Conservation (phyloP, 1,140 invertebrate species). For the Aplysia californica region DNA sequence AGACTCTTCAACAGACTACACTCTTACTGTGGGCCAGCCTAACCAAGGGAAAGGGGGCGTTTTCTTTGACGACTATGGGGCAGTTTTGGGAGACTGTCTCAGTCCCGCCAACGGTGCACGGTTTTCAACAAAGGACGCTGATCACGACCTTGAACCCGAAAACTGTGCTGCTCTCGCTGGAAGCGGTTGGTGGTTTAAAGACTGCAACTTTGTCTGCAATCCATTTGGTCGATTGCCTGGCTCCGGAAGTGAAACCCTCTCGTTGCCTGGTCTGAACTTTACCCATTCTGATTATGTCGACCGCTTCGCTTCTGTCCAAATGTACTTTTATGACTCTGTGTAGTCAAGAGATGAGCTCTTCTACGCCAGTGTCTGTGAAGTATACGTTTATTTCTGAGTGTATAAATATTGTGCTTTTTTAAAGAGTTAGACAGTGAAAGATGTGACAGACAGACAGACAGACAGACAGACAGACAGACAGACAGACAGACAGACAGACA, state of each 20-base stretch:
- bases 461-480: neutral
- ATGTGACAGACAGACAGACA: neutral
- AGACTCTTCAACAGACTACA: neutral
- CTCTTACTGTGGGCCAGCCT: neutral
- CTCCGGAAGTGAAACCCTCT: neutral
- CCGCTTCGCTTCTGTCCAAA: no score
- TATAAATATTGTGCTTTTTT: no score
- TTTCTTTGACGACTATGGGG: neutral
- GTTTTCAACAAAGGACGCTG: conserved; percentile 1
- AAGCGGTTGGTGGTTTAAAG: conserved; percentile 1
- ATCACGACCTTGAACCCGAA: neutral
- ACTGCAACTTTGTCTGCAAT: neutral
- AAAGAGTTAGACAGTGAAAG: neutral
- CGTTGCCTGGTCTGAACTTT: neutral
- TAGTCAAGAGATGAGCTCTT: no score
- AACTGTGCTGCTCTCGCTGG: neutral
- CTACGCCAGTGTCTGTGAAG: no score
- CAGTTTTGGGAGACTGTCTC: neutral
- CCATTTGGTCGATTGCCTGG: neutral
- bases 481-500: neutral
- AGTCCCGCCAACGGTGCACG: neutral
- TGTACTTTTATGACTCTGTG: no score
- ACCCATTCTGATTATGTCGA: neutral
- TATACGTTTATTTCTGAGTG: no score
- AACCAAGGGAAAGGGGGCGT: neutral